These are phyloP conservation scores for Trididemnum miniatum DNA, from an alignment of 23 tunicate genomes.

Conservation along the genomic window DNA sequence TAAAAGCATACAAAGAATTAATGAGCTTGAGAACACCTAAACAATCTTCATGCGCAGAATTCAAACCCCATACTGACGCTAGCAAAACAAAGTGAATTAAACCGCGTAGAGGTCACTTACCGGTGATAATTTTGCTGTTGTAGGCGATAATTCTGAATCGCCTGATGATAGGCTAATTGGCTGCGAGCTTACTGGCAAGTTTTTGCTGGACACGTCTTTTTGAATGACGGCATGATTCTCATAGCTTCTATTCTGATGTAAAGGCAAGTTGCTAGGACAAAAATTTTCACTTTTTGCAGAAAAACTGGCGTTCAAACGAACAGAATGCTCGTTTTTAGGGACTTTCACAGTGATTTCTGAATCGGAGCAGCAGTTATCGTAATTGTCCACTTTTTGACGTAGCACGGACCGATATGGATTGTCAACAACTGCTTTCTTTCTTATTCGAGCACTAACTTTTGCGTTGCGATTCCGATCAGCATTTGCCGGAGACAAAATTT, in stretches of 20 bases:
- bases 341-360: conserved; percentile 6
- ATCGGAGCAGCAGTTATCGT: conserved; percentile 7
- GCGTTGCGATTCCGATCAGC: not conserved
- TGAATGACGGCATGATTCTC: too few species aligned
- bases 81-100: too few species aligned
- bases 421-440: not conserved
- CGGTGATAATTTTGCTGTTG: too few species aligned
- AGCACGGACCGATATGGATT: not conserved
- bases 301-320: not conserved
- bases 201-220: too few species aligned
- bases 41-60: too few species aligned
- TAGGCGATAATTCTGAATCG: too few species aligned
- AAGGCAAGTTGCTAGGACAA: not conserved
- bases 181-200: too few species aligned
- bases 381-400: conserved; percentile 7
- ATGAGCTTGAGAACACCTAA: too few species aligned
- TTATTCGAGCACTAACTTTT: not conserved
- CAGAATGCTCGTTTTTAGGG: not conserved
- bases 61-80: too few species aligned
- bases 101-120: too few species aligned
- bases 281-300: not conserved
- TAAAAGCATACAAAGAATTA: too few species aligned
- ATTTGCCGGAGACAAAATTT: not conserved
- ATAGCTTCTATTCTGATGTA: not conserved
- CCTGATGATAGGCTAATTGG: too few species aligned